Conservation (phyloP, 1,140 invertebrate genomes). For the Thaumetopoea pityocampa region DNA sequence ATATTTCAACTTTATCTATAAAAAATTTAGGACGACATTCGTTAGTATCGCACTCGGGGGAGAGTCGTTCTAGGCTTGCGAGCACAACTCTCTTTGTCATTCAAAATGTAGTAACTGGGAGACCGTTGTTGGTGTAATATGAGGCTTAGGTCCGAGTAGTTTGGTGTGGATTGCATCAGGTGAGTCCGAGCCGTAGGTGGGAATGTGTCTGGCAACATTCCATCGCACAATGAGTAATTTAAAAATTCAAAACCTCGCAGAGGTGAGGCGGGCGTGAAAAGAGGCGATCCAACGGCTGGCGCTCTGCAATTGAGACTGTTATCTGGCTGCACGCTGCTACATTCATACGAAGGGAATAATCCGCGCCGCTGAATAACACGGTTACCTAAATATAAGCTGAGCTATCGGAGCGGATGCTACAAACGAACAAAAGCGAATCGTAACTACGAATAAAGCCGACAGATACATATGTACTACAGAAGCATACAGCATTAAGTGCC, state of each 20-base stretch:
- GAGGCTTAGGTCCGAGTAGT: conserved; percentile 43
- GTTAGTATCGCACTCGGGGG: conserved; percentile 60
- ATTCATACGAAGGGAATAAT: conserved; percentile 36
- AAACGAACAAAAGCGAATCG: conserved; percentile 27
- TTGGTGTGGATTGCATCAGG: conserved; percentile 58
- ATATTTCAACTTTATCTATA: conserved; percentile 65
- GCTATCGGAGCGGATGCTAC: conserved; percentile 15
- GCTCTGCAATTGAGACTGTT: conserved; percentile 66
- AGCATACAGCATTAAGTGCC: no score
- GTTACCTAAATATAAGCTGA: conserved; percentile 30
- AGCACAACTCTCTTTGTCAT: conserved; percentile 31
- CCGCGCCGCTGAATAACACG: conserved; percentile 29
- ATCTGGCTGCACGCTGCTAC: conserved; percentile 46
- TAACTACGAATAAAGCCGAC: conserved; percentile 28
- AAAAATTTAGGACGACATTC: conserved; percentile 71
- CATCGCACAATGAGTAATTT: conserved; percentile 77
- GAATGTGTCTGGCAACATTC: conserved; percentile 56
- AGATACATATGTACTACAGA: conserved; percentile 18
- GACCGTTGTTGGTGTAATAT: conserved; percentile 38
- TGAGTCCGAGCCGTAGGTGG: conserved; percentile 26
- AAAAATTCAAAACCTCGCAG: conserved; percentile 77
- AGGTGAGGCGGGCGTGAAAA: conserved; percentile 51
- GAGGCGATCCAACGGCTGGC: conserved; percentile 56
- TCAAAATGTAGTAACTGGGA: conserved; percentile 32
- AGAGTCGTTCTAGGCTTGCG: conserved; percentile 58